Percentiles rank a stretch among this genome's conserved stretches.
Evolutionary conservation across 2,888 invertebrate species (phyloP).

Genomic region (Acronicta aceris): DNA sequence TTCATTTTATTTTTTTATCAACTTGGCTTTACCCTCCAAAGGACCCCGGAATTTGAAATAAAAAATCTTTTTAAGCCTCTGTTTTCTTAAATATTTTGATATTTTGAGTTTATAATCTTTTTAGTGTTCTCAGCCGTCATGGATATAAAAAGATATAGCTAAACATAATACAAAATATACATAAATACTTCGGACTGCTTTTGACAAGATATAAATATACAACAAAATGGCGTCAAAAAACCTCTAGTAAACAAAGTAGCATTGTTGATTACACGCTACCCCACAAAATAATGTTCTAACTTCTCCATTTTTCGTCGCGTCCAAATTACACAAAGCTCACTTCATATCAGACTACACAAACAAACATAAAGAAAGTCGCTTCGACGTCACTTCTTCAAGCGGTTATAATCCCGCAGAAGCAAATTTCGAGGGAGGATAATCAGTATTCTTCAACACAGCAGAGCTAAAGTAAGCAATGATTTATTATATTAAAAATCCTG

Average conservation of each 20-base stretch:
- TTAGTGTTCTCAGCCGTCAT: too few species aligned
- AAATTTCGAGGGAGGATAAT: conserved; percentile 58
- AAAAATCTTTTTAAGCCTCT: too few species aligned
- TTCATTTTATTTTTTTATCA: too few species aligned
- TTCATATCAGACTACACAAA: conserved; percentile 44
- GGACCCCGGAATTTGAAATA: too few species aligned
- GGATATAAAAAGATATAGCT: too few species aligned
- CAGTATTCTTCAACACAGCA: conserved; percentile 61
- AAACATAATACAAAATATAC: too few species aligned
- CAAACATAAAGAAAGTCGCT: conserved; percentile 45
- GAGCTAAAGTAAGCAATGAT: conserved; percentile 71
- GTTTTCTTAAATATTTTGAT: too few species aligned
- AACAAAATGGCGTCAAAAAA: neutral
- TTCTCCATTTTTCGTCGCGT: conserved; percentile 34
- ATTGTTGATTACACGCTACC: conserved; percentile 18
- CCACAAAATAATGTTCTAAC: conserved; percentile 29
- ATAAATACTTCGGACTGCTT: too few species aligned
- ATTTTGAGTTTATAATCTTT: too few species aligned
- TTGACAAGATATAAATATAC: too few species aligned
- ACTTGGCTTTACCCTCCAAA: too few species aligned
- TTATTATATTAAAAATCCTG: conserved; percentile 81
- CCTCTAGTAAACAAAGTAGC: conserved; percentile 1
- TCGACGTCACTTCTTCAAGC: conserved; percentile 40
- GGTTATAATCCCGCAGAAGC: conserved; percentile 54
- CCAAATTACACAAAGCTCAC: conserved; percentile 50